phyloP scores from a whole-genome alignment of 2,113 vertebrate species.

The Odontophorus gujanensis region DNA sequence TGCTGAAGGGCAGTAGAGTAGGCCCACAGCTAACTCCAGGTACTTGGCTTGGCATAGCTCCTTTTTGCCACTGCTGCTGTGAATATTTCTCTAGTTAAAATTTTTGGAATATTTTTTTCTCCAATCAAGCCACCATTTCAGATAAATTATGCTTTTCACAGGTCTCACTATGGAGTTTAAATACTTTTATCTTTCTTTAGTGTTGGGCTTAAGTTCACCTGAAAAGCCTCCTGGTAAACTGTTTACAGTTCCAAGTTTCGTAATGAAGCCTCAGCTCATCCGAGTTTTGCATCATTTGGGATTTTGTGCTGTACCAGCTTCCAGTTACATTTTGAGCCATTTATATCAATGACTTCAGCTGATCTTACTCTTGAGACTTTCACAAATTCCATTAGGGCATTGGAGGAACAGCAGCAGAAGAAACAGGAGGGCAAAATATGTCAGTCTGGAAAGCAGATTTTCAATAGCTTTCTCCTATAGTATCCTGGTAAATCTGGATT shows the following conservation, averaged over 20 bases:
- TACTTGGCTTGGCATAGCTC: neutral
- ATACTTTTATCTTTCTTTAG: neutral
- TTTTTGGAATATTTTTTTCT: neutral
- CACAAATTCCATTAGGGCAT: neutral
- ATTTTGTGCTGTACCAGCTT: neutral
- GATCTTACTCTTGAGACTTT: neutral
- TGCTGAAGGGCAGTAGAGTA: neutral
- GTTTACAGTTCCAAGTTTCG: neutral
- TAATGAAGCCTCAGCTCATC: neutral
- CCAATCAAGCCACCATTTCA: neutral
- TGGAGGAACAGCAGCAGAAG: neutral
- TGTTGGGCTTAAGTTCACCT: neutral
- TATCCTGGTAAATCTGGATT: neutral
- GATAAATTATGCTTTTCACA: rapidly evolving
- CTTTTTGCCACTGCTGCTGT: neutral
- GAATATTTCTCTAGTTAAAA: rapidly evolving
- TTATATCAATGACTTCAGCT: neutral
- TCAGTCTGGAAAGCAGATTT: neutral
- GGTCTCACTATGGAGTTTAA: neutral
- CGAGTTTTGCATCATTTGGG: neutral
- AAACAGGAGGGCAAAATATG: neutral
- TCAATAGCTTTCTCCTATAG: neutral
- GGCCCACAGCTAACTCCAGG: neutral
- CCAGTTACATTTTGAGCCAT: neutral
- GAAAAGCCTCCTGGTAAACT: neutral